These are phyloP conservation scores for Boulengerochromis microlepis DNA, from an alignment of 2,113 vertebrate species.

Conservation along the genomic window DNA sequence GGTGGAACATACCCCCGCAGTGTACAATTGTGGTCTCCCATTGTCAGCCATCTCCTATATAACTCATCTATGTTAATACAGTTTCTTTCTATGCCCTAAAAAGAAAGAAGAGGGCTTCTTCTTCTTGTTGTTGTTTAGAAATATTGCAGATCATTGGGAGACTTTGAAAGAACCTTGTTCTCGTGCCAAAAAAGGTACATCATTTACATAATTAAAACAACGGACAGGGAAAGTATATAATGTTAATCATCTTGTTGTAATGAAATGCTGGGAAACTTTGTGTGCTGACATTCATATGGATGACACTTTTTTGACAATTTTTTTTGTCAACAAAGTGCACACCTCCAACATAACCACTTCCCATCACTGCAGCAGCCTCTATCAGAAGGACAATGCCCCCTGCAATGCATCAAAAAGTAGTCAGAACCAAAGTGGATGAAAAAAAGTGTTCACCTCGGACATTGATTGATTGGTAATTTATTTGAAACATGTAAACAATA, in stretches of 20 bases:
- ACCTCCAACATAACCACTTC: not conserved
- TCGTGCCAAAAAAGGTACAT: not conserved
- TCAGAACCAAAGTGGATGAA: not conserved
- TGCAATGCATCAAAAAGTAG: not conserved
- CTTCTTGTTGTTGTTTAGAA: not conserved
- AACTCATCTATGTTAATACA: not conserved
- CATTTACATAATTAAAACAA: not conserved
- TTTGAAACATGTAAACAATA: not conserved
- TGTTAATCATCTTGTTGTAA: not conserved
- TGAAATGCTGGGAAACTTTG: not conserved
- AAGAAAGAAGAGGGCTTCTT: not conserved
- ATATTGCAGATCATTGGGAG: not conserved
- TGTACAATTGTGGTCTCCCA: not conserved
- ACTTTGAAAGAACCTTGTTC: not conserved
- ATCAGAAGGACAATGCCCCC: not conserved
- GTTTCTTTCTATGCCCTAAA: not conserved
- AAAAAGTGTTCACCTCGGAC: not conserved
- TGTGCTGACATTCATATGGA: not conserved
- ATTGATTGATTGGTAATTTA: not conserved
- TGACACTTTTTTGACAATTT: not conserved
- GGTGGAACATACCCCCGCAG: not conserved
- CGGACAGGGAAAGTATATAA: not conserved
- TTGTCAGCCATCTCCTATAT: not conserved
- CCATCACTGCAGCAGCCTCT: not conserved
- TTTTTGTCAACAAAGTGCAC: not conserved